Conservation (phyloP, 2,113 vertebrate genomes). For the Hassar affinis region DNA sequence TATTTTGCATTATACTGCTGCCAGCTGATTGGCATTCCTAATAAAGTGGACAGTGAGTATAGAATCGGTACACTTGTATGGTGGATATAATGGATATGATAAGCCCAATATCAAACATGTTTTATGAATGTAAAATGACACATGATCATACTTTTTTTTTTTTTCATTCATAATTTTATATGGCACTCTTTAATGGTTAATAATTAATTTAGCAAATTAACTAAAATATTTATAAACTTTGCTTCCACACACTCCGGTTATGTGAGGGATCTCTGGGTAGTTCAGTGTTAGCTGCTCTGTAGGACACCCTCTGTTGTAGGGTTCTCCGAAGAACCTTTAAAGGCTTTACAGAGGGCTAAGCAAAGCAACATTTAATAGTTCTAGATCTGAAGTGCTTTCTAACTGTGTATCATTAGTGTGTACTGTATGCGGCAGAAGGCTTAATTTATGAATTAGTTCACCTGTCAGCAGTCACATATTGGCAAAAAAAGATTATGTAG, state of each 20-base stretch:
- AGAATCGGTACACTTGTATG: not conserved
- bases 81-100: not conserved
- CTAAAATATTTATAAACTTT: not conserved
- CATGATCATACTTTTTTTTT: too few species aligned
- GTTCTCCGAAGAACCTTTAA: not conserved
- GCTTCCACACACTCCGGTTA: not conserved
- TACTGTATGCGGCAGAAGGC: too few species aligned
- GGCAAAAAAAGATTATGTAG: not conserved
- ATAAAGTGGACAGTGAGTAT: not conserved
- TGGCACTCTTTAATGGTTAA: not conserved
- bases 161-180: not conserved
- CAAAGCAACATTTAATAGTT: not conserved
- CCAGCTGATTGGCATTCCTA: too few species aligned
- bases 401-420: not conserved
- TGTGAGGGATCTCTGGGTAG: not conserved
- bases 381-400: not conserved
- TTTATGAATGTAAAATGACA: not conserved
- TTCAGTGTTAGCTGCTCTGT: not conserved
- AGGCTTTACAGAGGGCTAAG: not conserved
- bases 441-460: conserved; percentile 9
- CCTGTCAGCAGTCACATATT: not conserved
- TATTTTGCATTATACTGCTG: too few species aligned
- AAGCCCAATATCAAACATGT: not conserved
- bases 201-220: not conserved
- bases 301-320: not conserved